Base-by-base conservation (phyloP, 1,140 invertebrate genomes). In the Mycetomoellerius zeteki region DNA sequence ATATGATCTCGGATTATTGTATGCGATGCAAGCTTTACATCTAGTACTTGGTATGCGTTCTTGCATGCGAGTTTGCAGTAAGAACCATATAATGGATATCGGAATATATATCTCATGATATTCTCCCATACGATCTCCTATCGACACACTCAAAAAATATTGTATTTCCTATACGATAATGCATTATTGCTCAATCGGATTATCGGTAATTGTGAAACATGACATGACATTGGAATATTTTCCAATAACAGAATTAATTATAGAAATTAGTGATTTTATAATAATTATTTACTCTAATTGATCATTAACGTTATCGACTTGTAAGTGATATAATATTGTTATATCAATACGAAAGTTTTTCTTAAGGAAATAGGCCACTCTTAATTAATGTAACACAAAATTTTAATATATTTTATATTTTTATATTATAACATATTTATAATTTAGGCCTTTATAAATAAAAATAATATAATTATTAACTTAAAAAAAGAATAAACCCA, bases 1-100 rank as follows among this genome's bases (percentile, higher is more conserved):
- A 72, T 64, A 85, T 73, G 76, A 88, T 88, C 80, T 62, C 24
- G 65, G 86, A 89, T 89, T 89, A 89, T 89, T 85, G 88, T 85
- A 85, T 85, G 88, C 88, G 65, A 82, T 88, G 71, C 71, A 27
- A 56, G 78, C 73, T 88, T 89, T 85, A 65, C 73, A 78, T 89
- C 62, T 56, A 71, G 60, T 56, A 72, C 85, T 24, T 54, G 80
- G 65, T 73, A 85, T 89, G 80, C 56, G 85, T 76, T 88, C 86
- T 86, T 77, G 58, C 64, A n/a, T 37, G 33, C 43, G n/a, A 62
- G 67, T 50, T 80, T 52, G 78, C 47, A 69, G 76, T 60, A 88
- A 88, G 85, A 88, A 86, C 50, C 62, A 16, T 19, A 4, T 58
- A 43, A 62, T 50, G 62, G 76, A 80, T 67, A 62, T 50, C 33